Base-by-base conservation (phyloP, 2,113 vertebrate genomes). In the Channa argus region DNA sequence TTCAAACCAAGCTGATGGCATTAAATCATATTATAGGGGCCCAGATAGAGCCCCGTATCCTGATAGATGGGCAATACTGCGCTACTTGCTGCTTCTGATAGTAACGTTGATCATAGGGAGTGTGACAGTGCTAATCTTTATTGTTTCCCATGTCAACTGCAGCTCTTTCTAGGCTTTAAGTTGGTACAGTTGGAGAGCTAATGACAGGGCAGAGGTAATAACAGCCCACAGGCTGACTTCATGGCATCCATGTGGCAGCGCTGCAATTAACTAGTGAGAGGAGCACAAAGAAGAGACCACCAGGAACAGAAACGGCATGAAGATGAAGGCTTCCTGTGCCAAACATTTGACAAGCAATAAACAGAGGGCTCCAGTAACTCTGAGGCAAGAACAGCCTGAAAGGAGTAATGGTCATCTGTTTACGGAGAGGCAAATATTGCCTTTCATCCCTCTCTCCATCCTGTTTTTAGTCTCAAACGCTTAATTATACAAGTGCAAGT, bases 201-300 rank as follows among this genome's bases (percentile, higher is more conserved):
- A 93, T 93, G 83, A 92, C 89, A 84, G 84, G 67, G 85, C 73
- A 79, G 74, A 76, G 86, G 78, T 91, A 92, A 92, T 93, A 90
- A 92, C 86, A 88, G 86, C 77, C 85, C 72, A 53, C 83, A 77
- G 76, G 77, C 80, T 41, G 72, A 63, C 49, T 51, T 78, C 59
- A 77, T 83, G 65, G 81, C 87, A 86, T 73, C 84, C 79, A 66
- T 86, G 74, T 86, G 89, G 84, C 84, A 87, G 75, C 13, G 63
- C 78, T 77, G 77, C 80, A 87, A 92, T 92, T 88, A 92, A 84
- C 77, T 47, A 83, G 83, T 63, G 76, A 88, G 74, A 83, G 79
- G 84, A 79, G 70, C 51, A 34, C 8, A 66, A 84, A 52, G 80
- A 71, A 51, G 74, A 77, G 78, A 60, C 79, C 80, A 72, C 77